Conservation (phyloP, 2,797 vertebrate species). For the Acanthis flammea region DNA sequence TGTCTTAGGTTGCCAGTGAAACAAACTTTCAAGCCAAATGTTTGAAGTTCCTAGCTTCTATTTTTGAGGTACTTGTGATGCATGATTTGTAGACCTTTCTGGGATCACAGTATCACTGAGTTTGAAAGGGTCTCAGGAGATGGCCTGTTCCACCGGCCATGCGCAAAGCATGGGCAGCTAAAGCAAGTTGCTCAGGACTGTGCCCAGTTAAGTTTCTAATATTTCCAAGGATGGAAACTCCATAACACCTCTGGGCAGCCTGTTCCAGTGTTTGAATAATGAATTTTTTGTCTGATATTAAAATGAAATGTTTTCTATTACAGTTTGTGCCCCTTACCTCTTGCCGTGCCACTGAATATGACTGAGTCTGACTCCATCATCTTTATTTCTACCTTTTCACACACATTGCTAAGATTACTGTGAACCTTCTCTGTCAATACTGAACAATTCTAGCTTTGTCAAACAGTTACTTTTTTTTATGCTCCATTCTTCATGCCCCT, state of each 20-base stretch:
- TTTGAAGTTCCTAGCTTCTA: neutral
- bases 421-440: neutral
- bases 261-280: neutral
- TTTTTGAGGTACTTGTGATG: neutral
- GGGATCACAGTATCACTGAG: neutral
- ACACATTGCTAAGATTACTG: neutral
- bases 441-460: neutral
- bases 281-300: neutral
- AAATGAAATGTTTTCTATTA: neutral
- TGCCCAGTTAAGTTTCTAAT: neutral
- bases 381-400: neutral
- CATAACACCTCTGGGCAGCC: neutral
- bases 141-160: neutral
- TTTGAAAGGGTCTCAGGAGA: neutral
- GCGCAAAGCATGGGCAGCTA: neutral
- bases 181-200: neutral
- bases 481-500: neutral
- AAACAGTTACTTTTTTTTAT: neutral
- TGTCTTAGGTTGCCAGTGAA: neutral
- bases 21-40: neutral
- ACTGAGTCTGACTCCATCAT: neutral
- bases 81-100: neutral
- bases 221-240: neutral
- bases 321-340: neutral
- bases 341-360: neutral